Evolutionary conservation across 2,113 vertebrate genomes (phyloP), one percentile per base, ranked within the genome.

Genomic region (Eira barbara): DNA sequence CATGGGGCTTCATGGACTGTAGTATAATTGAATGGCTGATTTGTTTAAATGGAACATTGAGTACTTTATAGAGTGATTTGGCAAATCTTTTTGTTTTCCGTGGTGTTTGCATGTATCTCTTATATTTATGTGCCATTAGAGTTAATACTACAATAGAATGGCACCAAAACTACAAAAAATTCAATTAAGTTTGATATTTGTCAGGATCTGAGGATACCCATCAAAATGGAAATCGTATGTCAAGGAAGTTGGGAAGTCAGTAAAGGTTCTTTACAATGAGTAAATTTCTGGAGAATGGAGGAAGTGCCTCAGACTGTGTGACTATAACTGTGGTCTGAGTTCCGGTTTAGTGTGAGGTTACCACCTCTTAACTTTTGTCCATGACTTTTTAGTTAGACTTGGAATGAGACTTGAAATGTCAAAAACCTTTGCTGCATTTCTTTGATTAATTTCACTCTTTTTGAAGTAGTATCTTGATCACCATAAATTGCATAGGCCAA

Each of bases 41-140:
- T 93, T 93, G 39, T 96, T 94, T 96, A 96, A 94, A 78, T 95
- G 90, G 78, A 89, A 71, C 36, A 23, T 78, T 96, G 61, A 96
- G 57, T 49, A n/a, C 57, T 95, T 96, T 95, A 91, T 97, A 83
- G 89, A 96, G 80, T 82, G 31, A 21, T 88, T 67, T 67, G 73
- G 59, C 69, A 93, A 31, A n/a, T 91, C 65, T 93, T 96, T 78
- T 90, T 87, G 31, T 91, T 95, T 97, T 95, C 42, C 71, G 36
- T 85, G 9, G 15, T 93, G 45, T 93, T 98, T 69, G 14, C 9
- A 2, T 89, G 36, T 91, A 92, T 83, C 82, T 71, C 91, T 97
- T 29, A 69, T 96, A 74, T 27, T 82, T 95, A 34, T 4, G 9
- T 71, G 12, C 91, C 67, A 85, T 89, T 63, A 42, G 36, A 71